phyloP scores from a whole-genome alignment of 2,797 vertebrate species.

The Enteromius anoplus region DNA sequence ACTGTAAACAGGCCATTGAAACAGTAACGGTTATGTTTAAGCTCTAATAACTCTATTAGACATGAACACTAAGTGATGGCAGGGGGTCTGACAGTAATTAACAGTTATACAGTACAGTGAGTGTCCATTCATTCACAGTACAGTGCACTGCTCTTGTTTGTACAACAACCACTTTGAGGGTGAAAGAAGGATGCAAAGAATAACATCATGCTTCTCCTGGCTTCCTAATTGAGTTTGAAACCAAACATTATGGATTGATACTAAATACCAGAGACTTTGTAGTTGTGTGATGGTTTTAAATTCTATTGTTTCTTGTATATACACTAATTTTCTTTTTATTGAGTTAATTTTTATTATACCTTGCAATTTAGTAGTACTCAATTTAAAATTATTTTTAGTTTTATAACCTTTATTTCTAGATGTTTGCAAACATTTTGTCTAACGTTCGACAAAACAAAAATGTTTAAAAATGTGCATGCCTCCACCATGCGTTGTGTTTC shows the following conservation, averaged over 20 bases:
- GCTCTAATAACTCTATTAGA: conserved; percentile 20
- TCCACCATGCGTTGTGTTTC: background rate
- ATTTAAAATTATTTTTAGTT: background rate
- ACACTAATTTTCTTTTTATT: background rate
- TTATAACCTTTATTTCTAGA: background rate
- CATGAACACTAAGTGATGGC: background rate
- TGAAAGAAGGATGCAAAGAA: conserved; percentile 9
- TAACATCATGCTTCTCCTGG: background rate
- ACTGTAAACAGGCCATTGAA: background rate
- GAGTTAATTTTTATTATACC: background rate
- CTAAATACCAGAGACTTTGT: background rate
- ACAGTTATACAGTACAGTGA: conserved; percentile 6
- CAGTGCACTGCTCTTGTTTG: background rate
- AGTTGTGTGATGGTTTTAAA: background rate
- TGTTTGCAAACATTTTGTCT: background rate
- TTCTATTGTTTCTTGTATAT: background rate
- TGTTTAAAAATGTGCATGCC: background rate
- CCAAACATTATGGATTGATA: conserved; percentile 17
- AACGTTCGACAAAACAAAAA: background rate
- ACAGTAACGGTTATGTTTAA: conserved; percentile 11
- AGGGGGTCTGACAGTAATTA: conserved; percentile 16
- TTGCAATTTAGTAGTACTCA: background rate
- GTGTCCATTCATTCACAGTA: background rate
- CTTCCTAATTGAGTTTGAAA: background rate
- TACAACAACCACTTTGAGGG: conserved; percentile 2